These are phyloP conservation scores for Brenthis ino DNA, from an alignment of 2,888 invertebrate genomes.

Conservation along the genomic window DNA sequence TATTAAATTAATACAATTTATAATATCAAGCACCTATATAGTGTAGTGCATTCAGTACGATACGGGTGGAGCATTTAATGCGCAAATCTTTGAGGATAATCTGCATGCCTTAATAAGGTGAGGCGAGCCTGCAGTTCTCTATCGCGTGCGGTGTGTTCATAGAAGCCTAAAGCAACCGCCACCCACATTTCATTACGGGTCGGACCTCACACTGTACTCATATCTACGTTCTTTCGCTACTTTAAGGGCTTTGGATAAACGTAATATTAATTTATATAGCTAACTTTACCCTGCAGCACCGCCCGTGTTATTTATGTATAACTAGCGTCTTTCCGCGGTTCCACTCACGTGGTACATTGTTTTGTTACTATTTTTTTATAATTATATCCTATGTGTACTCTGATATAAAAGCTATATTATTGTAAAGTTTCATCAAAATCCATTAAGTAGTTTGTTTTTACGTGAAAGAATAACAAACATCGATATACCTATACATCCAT, in stretches of 20 bases:
- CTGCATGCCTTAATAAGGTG: slow-evolving; percentile 45
- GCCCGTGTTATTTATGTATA: too few relatives aligned
- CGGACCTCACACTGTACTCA: slow-evolving; percentile 27
- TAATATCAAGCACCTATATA: slow-evolving; percentile 27
- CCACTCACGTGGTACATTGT: too few relatives aligned
- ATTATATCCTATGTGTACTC: too few relatives aligned
- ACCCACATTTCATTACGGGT: slow-evolving; percentile 61
- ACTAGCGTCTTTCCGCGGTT: too few relatives aligned
- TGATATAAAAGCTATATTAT: too few relatives aligned
- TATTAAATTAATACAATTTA: slow-evolving; percentile 27
- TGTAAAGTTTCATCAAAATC: too few relatives aligned
- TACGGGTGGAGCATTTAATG: slow-evolving; percentile 33
- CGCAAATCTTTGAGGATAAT: slow-evolving; percentile 44
- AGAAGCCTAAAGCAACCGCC: slow-evolving; percentile 44
- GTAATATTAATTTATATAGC: not conserved
- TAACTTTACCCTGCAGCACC: too few relatives aligned
- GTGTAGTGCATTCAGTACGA: slow-evolving; percentile 26
- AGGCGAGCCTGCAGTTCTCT: slow-evolving; percentile 40
- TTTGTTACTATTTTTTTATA: too few relatives aligned
- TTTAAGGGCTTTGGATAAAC: not conserved
- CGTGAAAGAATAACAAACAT: too few relatives aligned
- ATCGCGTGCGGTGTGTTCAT: slow-evolving; percentile 37
- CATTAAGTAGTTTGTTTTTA: too few relatives aligned
- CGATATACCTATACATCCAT: too few relatives aligned
- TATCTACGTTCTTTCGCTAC: not conserved